phyloP scores from a whole-genome alignment of 2,888 invertebrate species.

The Hypercompe scribonia region DNA sequence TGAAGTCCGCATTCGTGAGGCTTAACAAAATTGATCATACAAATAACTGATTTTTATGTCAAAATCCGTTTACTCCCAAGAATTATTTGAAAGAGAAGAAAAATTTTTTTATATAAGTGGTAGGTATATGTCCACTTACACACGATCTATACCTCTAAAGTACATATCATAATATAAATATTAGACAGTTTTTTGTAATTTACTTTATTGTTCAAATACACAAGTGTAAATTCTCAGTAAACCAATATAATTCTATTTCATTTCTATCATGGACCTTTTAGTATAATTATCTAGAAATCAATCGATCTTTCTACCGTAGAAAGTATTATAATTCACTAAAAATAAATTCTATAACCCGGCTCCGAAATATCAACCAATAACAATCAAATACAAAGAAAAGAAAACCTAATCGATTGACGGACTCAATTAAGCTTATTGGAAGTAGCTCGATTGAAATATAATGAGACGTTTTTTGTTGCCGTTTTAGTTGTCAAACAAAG shows the following conservation, averaged over 20 bases:
- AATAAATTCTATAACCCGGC: background rate
- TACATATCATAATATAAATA: too few relatives aligned
- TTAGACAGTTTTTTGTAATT: background rate
- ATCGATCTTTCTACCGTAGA: background rate
- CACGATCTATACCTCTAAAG: too few relatives aligned
- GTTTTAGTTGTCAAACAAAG: constrained; percentile 46
- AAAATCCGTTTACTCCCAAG: too few relatives aligned
- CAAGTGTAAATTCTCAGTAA: background rate
- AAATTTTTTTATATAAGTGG: too few relatives aligned
- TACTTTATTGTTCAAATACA: background rate
- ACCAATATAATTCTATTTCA: background rate
- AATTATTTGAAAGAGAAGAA: too few relatives aligned
- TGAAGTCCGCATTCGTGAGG: too few relatives aligned
- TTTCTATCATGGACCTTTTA: background rate
- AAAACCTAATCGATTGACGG: constrained; percentile 34
- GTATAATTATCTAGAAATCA: too few relatives aligned
- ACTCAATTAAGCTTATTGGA: constrained; percentile 37
- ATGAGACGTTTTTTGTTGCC: constrained; percentile 31
- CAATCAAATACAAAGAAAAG: constrained; percentile 22
- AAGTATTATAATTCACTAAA: background rate
- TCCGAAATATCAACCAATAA: constrained; percentile 3
- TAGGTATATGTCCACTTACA: too few relatives aligned
- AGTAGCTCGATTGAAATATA: constrained; percentile 39
- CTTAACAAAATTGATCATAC: too few relatives aligned
- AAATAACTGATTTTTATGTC: too few relatives aligned